Conservation (phyloP, 2,113 vertebrate genomes). For the Cyanistes caeruleus region DNA sequence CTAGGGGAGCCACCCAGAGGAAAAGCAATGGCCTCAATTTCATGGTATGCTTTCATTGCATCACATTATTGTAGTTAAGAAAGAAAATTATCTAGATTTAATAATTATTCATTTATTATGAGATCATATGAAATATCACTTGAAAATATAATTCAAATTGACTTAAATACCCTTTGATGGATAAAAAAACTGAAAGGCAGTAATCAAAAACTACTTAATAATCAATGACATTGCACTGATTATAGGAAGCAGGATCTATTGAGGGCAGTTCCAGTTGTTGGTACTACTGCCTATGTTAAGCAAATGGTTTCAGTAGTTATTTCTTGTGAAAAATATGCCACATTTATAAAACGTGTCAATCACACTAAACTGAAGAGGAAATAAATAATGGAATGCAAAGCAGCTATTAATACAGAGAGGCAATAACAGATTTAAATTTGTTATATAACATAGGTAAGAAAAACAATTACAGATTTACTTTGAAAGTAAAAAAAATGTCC, state of each 20-base stretch:
- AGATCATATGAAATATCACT: background rate
- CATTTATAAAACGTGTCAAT: accelerated
- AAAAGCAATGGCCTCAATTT: background rate
- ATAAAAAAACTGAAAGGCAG: background rate
- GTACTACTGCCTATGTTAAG: background rate
- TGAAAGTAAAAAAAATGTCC: background rate
- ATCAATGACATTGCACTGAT: background rate
- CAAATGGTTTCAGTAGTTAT: background rate
- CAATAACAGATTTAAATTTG: background rate
- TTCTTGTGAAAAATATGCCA: background rate
- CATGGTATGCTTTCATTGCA: background rate
- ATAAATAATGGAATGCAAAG: background rate
- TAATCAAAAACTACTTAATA: background rate
- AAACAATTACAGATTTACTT: background rate
- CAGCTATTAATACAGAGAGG: background rate
- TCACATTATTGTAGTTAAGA: background rate
- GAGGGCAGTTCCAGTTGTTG: background rate
- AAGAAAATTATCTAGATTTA: background rate
- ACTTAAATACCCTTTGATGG: background rate
- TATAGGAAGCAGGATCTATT: background rate
- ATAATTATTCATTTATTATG: background rate
- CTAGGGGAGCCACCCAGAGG: background rate
- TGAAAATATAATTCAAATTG: background rate
- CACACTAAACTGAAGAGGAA: background rate
- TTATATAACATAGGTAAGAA: background rate